Percentiles rank a stretch among this genome's conserved stretches.
phyloP scores from a whole-genome alignment of 1,140 invertebrate species.

The Cydia strobilella region DNA sequence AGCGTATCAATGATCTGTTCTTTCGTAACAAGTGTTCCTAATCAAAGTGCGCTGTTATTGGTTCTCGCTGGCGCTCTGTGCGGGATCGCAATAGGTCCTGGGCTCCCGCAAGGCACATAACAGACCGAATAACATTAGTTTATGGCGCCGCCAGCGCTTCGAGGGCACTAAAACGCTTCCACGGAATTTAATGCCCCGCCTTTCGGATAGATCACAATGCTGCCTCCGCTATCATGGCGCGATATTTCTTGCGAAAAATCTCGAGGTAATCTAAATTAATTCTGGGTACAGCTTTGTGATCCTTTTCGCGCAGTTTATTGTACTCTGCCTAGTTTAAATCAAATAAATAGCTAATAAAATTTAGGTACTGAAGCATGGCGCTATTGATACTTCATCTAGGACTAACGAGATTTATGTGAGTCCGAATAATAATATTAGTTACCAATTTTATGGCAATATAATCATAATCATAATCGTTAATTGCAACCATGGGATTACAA shows the following conservation, averaged over 20 bases:
- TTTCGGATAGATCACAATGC: constrained; percentile 38
- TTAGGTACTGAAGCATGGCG: too few species aligned
- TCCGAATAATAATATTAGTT: too few species aligned
- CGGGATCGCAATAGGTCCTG: not conserved
- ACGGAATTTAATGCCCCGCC: constrained; percentile 44
- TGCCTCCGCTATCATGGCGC: constrained; percentile 25
- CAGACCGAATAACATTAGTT: constrained; percentile 71
- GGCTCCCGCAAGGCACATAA: constrained; percentile 59
- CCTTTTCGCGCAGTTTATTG: not conserved
- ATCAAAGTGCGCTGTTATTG: not conserved
- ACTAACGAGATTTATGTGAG: too few species aligned
- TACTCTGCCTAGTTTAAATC: not conserved
- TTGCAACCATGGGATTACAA: too few species aligned
- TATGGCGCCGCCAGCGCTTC: constrained; percentile 53
- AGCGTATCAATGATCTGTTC: not conserved
- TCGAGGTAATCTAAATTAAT: constrained; percentile 32
- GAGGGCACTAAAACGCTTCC: constrained; percentile 60
- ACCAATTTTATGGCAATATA: too few species aligned
- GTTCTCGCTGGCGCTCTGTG: not conserved
- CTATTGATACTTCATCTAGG: too few species aligned
- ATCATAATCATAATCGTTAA: too few species aligned
- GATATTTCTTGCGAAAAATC: constrained; percentile 29
- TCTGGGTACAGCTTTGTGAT: not conserved
- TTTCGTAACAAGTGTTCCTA: not conserved
- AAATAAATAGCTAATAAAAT: not conserved